A percentile compares a stretch with the other conserved stretches of the same genome.
These are phyloP conservation scores for Antechinus flavipes DNA, from an alignment of 2,113 vertebrate species.

Conservation along the genomic window DNA sequence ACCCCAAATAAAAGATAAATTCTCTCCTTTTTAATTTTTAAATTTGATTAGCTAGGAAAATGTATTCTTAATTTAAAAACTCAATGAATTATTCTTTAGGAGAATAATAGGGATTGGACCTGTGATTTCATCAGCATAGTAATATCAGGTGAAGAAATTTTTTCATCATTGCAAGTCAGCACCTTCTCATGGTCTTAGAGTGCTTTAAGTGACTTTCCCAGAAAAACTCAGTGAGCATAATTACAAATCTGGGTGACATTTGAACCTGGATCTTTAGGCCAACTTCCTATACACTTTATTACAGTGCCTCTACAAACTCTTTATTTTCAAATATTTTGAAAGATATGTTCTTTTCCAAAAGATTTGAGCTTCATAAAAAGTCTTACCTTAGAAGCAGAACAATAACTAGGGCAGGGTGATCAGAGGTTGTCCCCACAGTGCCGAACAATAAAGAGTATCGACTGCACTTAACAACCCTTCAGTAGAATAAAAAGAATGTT, in stretches of 20 bases:
- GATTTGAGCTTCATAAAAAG: background rate
- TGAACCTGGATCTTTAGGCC: background rate
- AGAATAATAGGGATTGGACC: background rate
- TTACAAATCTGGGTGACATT: background rate
- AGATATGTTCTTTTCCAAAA: background rate
- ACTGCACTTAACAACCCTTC: background rate
- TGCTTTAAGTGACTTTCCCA: background rate
- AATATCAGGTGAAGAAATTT: background rate
- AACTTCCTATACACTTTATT: background rate
- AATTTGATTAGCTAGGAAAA: conserved; percentile 36
- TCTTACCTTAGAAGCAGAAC: background rate
- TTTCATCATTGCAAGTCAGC: background rate
- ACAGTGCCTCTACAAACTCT: background rate
- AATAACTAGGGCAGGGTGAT: background rate
- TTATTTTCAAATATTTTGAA: background rate
- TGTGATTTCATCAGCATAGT: background rate
- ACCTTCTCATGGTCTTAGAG: background rate
- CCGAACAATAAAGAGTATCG: background rate
- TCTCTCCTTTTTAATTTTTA: background rate
- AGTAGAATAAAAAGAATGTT: background rate
- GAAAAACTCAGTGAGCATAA: background rate
- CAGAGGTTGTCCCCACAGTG: background rate
- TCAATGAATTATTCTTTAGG: background rate
- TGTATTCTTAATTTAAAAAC: conserved; percentile 34
- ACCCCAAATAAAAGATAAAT: conserved; percentile 22